Conservation (phyloP, 2,797 vertebrate species). For the Melanotaenia trifasciata region DNA sequence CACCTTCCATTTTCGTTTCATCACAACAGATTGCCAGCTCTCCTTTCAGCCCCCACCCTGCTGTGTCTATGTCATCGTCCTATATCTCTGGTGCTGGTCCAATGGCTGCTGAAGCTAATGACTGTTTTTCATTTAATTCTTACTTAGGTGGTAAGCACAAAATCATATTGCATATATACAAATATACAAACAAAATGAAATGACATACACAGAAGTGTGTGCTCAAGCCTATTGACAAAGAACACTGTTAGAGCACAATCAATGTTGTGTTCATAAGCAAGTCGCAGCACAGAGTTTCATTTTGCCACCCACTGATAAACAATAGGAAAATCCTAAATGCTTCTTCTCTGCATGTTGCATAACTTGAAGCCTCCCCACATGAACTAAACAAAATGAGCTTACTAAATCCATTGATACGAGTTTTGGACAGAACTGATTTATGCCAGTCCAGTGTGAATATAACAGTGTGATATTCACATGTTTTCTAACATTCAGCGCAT, state of each 20-base stretch:
- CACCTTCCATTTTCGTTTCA: slow-evolving; percentile 53
- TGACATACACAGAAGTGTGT: slow-evolving; percentile 9
- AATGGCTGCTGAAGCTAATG: slow-evolving; percentile 28
- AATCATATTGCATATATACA: slow-evolving; percentile 38
- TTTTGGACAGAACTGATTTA: slow-evolving; percentile 67
- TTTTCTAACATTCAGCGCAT: slow-evolving; percentile 27
- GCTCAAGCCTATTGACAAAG: slow-evolving; percentile 20
- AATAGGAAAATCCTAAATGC: slow-evolving; percentile 53
- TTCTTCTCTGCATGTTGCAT: slow-evolving; percentile 38
- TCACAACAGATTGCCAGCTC: slow-evolving; percentile 57
- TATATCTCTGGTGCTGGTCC: slow-evolving; percentile 31
- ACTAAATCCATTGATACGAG: slow-evolving; percentile 57
- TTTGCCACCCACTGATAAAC: slow-evolving; percentile 60
- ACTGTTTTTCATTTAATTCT: slow-evolving; percentile 42
- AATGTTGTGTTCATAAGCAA: slow-evolving; percentile 35
- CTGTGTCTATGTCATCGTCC: slow-evolving; percentile 38
- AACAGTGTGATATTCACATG: slow-evolving; percentile 42
- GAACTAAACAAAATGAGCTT: slow-evolving; percentile 37
- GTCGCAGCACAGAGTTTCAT: slow-evolving; percentile 53
- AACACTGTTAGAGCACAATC: slow-evolving; percentile 33
- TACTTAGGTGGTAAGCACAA: slow-evolving; percentile 30
- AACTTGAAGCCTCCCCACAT: slow-evolving; percentile 20
- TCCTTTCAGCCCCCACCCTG: slow-evolving; percentile 19
- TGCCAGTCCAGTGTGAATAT: slow-evolving; percentile 38
- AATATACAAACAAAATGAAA: slow-evolving; percentile 25